Percentiles rank a stretch among this genome's conserved stretches.
These are phyloP conservation scores for Nematostella vectensis DNA, from an alignment of 92 coral and sea anemone species.

Conservation along the genomic window DNA sequence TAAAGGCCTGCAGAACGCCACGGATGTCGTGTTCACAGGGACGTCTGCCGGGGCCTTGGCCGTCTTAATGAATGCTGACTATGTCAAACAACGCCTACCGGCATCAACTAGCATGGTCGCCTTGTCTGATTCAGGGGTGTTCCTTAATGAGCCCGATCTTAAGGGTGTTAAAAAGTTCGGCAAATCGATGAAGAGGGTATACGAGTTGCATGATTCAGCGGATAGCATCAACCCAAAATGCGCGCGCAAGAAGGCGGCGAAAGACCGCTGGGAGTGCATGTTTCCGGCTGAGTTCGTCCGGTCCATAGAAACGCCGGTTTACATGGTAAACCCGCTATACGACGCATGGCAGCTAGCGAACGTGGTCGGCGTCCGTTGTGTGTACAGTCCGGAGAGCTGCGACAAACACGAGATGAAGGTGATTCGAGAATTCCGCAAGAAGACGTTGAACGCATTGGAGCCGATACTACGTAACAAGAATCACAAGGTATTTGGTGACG, in stretches of 20 bases:
- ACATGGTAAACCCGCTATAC: conserved; percentile 57
- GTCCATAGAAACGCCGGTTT: conserved; percentile 45
- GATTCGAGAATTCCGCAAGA: conserved; percentile 38
- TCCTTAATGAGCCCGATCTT: conserved; percentile 44
- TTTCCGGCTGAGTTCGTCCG: conserved; percentile 60
- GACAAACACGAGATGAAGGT: conserved; percentile 40
- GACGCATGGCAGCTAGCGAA: conserved; percentile 82
- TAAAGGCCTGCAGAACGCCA: conserved; percentile 31
- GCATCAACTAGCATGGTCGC: conserved; percentile 40
- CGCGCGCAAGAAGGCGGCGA: conserved; percentile 26
- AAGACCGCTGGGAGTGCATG: conserved; percentile 58
- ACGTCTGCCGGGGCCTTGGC: conserved; percentile 97
- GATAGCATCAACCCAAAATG: conserved; percentile 54
- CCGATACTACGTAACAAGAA: conserved; percentile 23
- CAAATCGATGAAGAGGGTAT: conserved; percentile 51
- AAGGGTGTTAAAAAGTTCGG: conserved; percentile 38
- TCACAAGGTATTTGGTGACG: conserved; percentile 48
- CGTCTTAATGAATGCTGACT: conserved; percentile 82
- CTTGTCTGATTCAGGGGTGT: conserved; percentile 82
- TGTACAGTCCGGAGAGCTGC: conserved; percentile 36
- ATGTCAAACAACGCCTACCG: conserved; percentile 53
- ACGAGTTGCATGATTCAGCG: conserved; percentile 65
- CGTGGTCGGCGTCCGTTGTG: conserved; percentile 50
- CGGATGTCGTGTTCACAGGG: conserved; percentile 71
- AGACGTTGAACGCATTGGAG: conserved; percentile 48